Percentiles rank a stretch among this genome's conserved stretches.
phyloP scores from a whole-genome alignment of 2,797 vertebrate genomes.

The Psittacula derbiana region DNA sequence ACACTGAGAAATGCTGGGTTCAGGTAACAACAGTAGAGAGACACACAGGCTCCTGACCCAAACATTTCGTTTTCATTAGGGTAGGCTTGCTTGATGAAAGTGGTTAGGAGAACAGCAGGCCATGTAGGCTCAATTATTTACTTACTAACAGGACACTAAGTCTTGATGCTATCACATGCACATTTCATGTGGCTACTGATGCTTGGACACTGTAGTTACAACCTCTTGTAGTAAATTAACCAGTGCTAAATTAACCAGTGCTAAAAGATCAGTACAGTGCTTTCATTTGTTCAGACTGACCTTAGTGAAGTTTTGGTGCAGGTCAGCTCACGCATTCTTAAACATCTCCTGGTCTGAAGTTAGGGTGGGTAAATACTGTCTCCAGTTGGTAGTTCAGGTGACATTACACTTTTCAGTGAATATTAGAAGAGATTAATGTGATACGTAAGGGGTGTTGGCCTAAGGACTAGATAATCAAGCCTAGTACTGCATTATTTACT shows the following conservation, averaged over 20 bases:
- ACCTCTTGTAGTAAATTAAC: neutral
- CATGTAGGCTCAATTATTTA: neutral
- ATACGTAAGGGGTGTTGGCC: accelerated
- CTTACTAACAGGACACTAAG: neutral
- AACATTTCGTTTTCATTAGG: neutral
- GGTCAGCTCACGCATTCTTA: neutral
- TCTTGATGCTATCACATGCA: neutral
- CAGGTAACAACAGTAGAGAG: neutral
- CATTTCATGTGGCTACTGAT: neutral
- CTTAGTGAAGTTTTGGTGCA: neutral
- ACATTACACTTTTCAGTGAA: neutral
- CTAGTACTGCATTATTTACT: neutral
- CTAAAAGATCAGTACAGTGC: neutral
- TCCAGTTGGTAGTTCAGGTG: neutral
- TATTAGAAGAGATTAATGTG: neutral
- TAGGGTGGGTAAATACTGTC: neutral
- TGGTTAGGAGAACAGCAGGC: neutral
- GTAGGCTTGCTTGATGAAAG: neutral
- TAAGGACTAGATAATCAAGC: neutral
- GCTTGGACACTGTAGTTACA: neutral
- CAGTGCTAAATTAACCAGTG: neutral
- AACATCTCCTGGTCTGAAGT: neutral
- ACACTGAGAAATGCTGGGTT: neutral
- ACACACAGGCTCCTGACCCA: neutral
- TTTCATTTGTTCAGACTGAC: neutral